Evolutionary conservation across 2,888 invertebrate genomes (phyloP).

Genomic region (Eupithecia dodoneata): DNA sequence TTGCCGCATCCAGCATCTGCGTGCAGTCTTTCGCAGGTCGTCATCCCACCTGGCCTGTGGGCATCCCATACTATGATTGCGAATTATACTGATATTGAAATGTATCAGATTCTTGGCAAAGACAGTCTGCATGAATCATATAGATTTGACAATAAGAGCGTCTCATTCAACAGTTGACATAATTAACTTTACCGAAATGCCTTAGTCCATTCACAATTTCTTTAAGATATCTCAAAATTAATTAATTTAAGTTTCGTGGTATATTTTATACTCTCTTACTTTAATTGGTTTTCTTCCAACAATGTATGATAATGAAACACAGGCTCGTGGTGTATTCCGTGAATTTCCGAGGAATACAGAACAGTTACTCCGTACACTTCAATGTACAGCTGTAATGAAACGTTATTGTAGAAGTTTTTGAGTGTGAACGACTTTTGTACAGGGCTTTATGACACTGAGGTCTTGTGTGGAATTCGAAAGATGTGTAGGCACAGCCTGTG

Average conservation of each 20-base stretch:
- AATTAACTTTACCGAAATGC: not conserved
- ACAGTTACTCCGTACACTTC: constrained; percentile 31
- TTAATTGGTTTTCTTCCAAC: not conserved
- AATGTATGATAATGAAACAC: constrained; percentile 8
- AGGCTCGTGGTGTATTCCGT: constrained; percentile 10
- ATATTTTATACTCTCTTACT: not conserved
- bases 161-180: not conserved
- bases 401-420: constrained; percentile 45
- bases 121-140: not conserved
- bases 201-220: not conserved
- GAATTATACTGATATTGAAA: too few species aligned
- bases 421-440: constrained; percentile 36
- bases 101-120: too few species aligned
- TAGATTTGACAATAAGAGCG: not conserved
- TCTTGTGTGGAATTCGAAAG: constrained; percentile 17
- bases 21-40: too few species aligned
- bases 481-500: not conserved
- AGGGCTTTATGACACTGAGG: constrained; percentile 20
- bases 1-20: too few species aligned
- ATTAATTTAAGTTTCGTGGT: not conserved
- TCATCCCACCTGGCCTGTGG: too few species aligned
- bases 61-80: too few species aligned
- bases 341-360: constrained; percentile 21
- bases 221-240: not conserved
- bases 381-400: constrained; percentile 43